Base-by-base conservation (phyloP, 2,797 vertebrate genomes). In the Acrossocheilus fasciatus region DNA sequence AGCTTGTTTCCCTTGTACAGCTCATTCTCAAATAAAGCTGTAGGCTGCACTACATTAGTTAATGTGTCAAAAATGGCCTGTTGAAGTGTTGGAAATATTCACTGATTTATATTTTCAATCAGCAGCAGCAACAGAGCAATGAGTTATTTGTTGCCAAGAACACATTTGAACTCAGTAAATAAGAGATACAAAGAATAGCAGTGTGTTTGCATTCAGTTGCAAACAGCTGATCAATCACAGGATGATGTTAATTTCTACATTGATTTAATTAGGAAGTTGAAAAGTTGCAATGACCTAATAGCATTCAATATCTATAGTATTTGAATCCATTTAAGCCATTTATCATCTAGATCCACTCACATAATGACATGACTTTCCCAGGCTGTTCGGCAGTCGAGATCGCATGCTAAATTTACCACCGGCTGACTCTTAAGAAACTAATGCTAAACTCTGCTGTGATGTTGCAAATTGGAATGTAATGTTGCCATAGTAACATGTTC, bases 401-500 rank as follows among this genome's bases (percentile, higher is more conserved):
- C 36, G n/a, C 4, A 12, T 72, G 80, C 83, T 82, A 88, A 79
- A 57, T 82, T 78, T 86, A 88, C 20, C 73, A 41, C 43, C 52
- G 74, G 57, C 83, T 73, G 66, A 72, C 76, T 86, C 69, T 76
- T 59, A 70, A 88, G 23, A 78, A 76, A 69, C 73, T 78, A 86
- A 83, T 2, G 66, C 66, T 78, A 45, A 72, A 82, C 72, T 76
- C 64, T 39, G 54, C 84, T 64, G 70, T 82, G 87, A 82, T 82
- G 64, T 59, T 85, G 75, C 75, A 77, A 77, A 81, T 39, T 41
- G 41, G 73, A 82, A 81, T 34, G 52, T 23, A 34, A 41, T 18
- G 78, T 86, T 14, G 7, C 73, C 87, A 88, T 88, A 82, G 83
- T 79, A 88, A 88, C 87, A 73, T 8, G 15, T 80, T 82, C 79